Evolutionary conservation across 2,888 invertebrate species (phyloP), one percentile per base, ranked within the genome.

Genomic region (Malachius bipustulatus): DNA sequence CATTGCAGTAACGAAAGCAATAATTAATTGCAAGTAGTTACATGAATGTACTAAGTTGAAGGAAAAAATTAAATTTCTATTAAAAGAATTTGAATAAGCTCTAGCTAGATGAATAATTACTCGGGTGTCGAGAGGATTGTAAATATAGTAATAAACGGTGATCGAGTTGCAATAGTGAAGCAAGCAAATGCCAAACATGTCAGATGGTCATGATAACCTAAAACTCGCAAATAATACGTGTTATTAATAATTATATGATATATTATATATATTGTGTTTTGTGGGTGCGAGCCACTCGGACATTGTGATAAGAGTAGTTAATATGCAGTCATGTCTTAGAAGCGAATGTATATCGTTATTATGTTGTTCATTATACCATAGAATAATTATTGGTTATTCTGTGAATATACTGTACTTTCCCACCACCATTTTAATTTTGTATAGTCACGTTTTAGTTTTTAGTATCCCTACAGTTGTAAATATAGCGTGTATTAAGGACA

Each of bases 171-270:
- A 45, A 55, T 56, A 57, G 58, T 57, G 54, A 58, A 55, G 56
- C 48, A 50, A 47, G 46, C 48, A 47, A 47, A 52, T 55, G 57
- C 56, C 56, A 57, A 58, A 55, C 51, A 52, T 53, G 54, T 54
- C 54, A 52, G 38, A 52, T 48, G 56, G 46, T 38, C 35, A 40
- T 19, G 32, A 32, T 34, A 51, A 50, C 51, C 47, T 50, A 54
- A 58, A 53, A 58, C 56, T 59, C 57, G 57, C 57, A 59, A 59
- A 55, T 55, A 56, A 50, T 49, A 45, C 44, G 38, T 49, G 53
- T 62, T 58, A 59, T 60, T 61, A 60, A 60, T 62, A 60, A 59
- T 62, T 59, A 60, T 61, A n/a, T n/a, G n/a, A n/a, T n/a, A n/a
- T n/a, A n/a, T 61, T 61, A 60, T 62, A 60, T 57, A 60, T 60